phyloP scores from a whole-genome alignment of 2,113 vertebrate genomes.

The Xyliphius kryptos region DNA sequence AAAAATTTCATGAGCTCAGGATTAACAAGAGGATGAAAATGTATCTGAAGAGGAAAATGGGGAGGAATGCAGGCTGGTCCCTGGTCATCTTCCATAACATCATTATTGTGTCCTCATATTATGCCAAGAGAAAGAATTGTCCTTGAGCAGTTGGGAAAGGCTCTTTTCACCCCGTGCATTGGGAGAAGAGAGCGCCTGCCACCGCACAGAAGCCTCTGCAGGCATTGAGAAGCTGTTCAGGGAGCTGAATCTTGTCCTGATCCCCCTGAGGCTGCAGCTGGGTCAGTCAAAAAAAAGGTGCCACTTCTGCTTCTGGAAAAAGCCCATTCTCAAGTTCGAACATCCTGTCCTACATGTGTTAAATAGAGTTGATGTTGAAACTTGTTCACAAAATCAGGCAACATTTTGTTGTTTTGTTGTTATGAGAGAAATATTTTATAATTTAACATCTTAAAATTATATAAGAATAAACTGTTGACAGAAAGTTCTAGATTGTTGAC shows the following conservation, averaged over 20 bases:
- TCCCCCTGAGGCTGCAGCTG: slow-evolving; percentile 7
- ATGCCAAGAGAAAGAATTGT: slow-evolving; percentile 3
- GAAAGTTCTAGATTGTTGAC: too few relatives aligned
- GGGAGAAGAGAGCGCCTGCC: neutral
- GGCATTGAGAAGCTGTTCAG: slow-evolving; percentile 2
- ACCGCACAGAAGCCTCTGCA: neutral
- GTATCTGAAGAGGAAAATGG: too few relatives aligned
- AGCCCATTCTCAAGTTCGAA: neutral
- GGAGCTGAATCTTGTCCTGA: neutral
- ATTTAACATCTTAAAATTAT: too few relatives aligned
- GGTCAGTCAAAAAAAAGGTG: slow-evolving; percentile 3
- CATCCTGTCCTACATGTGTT: slow-evolving; percentile 6
- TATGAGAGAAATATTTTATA: too few relatives aligned
- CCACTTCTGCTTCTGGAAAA: neutral
- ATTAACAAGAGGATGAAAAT: too few relatives aligned
- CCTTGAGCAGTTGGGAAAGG: slow-evolving; percentile 19
- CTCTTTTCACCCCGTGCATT: slow-evolving; percentile 9
- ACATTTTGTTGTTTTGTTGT: too few relatives aligned
- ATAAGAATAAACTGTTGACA: too few relatives aligned
- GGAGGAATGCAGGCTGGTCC: neutral
- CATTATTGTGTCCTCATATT: slow-evolving; percentile 32
- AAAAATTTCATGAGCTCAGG: too few relatives aligned
- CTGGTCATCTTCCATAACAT: slow-evolving; percentile 7
- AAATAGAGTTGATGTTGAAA: neutral
- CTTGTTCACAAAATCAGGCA: too few relatives aligned